Evolutionary conservation across 2,113 vertebrate species (phyloP), one percentile per base, ranked within the genome.

Genomic region (Ptilorrhoa leucosticta): DNA sequence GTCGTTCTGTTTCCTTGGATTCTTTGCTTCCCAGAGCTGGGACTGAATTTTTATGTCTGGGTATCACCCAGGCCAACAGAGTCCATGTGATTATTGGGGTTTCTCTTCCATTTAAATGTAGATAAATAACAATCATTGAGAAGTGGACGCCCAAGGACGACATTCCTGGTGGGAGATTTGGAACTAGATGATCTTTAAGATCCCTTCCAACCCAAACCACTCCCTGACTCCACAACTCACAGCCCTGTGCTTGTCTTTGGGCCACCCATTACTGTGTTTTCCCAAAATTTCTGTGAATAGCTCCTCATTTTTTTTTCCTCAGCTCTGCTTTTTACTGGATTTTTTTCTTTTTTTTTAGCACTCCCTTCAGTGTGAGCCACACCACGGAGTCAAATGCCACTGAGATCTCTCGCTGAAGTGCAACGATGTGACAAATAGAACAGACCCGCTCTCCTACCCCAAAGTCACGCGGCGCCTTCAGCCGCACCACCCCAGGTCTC

Each of bases 11-110:
- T 35, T 83, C n/a, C 20, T 75, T 58, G 37, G 15, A 47, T 15
- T 27, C 22, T 57, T 50, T 42, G 15, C 13, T 85, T 73, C 35
- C 33, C 15, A 16, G 33, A 69, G 11, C 20, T 39, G 10, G 18
- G 58, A 70, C 16, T 58, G 42, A 66, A 73, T 65, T 76, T 91
- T 79, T 58, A 7, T 35, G 14, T 8, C 30, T 69, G 16, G 7
- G 8, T 48, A 64, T 82, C 21, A 64, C 4, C 5, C 57, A n/a
- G 12, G 11, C 15, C 24, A 83, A 47, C 2, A 30, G 11, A 40
- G 4, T 2, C 14, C 18, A 33, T 0, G 6, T 31, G 14, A 30
- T 4, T 23, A 47, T 1, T 35, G 13, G 28, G 20, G 10, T 23
- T 76, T 71, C 40, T 76, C 54, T 85, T 61, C 42, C 24, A 35